A percentile compares a stretch with the other conserved stretches of the same genome.
phyloP scores from a whole-genome alignment of 2,888 invertebrate species.

The Conops quadrifasciatus region DNA sequence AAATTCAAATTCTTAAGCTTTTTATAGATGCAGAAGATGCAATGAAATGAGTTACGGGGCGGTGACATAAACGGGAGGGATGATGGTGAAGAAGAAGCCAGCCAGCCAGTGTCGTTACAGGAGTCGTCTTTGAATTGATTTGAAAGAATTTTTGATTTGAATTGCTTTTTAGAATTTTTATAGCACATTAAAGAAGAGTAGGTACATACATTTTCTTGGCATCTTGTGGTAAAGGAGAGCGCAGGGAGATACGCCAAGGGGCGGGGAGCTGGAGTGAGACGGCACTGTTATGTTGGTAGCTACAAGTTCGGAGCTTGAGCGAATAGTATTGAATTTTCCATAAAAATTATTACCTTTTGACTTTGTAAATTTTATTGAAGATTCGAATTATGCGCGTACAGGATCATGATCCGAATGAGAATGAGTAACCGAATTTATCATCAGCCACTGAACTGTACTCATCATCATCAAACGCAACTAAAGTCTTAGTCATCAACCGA shows the following conservation, averaged over 20 bases:
- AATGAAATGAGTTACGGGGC: not conserved
- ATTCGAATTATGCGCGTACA: no score
- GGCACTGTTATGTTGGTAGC: no score
- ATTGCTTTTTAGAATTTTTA: constrained; percentile 24
- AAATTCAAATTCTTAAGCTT: constrained; percentile 29
- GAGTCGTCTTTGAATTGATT: constrained; percentile 23
- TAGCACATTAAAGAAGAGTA: not conserved
- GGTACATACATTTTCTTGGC: not conserved
- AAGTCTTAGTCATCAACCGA: no score
- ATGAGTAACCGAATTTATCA: no score
- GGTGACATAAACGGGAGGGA: not conserved
- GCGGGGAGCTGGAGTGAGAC: not conserved
- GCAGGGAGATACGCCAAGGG: not conserved
- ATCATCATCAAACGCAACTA: no score
- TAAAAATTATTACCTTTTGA: no score
- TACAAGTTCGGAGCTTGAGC: no score
- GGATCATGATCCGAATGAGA: no score
- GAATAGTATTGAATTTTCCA: no score
- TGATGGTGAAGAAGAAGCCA: constrained; percentile 5
- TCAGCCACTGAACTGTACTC: no score
- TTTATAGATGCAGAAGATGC: not conserved
- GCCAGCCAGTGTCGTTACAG: not conserved
- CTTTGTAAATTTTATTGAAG: no score
- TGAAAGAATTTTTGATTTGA: constrained; percentile 22
- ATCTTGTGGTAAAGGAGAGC: not conserved